Evolutionary conservation across 23 tunicate species (phyloP).

Genomic region (Diplosoma virens): DNA sequence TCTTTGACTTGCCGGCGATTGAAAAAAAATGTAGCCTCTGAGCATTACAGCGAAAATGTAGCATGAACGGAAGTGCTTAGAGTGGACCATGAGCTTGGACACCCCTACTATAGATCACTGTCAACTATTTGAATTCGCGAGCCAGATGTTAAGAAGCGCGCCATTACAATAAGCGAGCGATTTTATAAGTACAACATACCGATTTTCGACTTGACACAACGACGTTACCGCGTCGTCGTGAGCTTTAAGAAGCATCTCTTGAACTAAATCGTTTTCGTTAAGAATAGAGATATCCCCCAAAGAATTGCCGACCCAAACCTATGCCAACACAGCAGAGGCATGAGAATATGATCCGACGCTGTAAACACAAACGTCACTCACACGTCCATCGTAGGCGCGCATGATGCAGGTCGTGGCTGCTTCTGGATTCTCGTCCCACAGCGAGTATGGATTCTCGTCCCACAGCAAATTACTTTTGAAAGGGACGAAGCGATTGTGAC

Average conservation of each 20-base stretch:
- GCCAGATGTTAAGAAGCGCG: too few relatives aligned
- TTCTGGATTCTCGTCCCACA: conserved; percentile 12
- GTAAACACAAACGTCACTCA: too few relatives aligned
- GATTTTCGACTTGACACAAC: conserved; percentile 60
- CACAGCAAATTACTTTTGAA: background rate
- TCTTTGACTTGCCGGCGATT: too few relatives aligned
- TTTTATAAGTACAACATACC: conserved; percentile 31
- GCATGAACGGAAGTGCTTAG: too few relatives aligned
- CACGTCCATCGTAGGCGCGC: background rate
- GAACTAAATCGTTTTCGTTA: conserved; percentile 41
- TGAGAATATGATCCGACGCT: too few relatives aligned
- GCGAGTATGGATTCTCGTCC: background rate
- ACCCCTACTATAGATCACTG: too few relatives aligned
- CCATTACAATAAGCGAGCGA: too few relatives aligned
- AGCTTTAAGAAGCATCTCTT: conserved; percentile 70
- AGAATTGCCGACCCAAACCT: conserved; percentile 78
- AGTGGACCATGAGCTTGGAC: too few relatives aligned
- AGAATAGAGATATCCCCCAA: conserved; percentile 56
- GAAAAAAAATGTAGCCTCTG: too few relatives aligned
- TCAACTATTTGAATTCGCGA: too few relatives aligned
- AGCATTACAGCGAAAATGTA: too few relatives aligned
- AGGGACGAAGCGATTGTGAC: conserved; percentile 24
- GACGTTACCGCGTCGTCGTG: conserved; percentile 64
- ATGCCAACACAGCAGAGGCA: too few relatives aligned
- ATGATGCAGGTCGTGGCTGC: conserved; percentile 55